Percentiles rank a stretch among this genome's conserved stretches.
These are phyloP conservation scores for Oplegnathus fasciatus DNA, from an alignment of 2,113 vertebrate species.

Conservation along the genomic window DNA sequence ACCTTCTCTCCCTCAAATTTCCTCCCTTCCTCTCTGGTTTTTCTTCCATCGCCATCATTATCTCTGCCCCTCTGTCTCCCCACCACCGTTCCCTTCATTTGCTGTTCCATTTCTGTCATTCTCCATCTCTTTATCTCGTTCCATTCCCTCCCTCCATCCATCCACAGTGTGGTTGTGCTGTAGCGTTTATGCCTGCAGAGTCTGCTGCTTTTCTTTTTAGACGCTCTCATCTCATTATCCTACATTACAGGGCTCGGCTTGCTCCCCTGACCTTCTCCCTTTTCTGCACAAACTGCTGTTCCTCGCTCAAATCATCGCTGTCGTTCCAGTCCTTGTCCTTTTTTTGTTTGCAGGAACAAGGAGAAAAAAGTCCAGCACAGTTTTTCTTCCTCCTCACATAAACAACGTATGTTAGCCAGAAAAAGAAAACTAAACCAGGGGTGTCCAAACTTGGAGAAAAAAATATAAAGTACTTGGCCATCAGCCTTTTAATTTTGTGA, in stretches of 20 bases:
- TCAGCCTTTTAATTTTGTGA: neutral
- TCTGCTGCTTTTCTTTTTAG: slow-evolving; percentile 31
- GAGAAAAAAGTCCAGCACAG: neutral
- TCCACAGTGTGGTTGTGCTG: slow-evolving; percentile 19
- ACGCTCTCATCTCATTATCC: slow-evolving; percentile 60
- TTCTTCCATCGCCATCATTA: slow-evolving; percentile 54
- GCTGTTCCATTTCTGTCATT: slow-evolving; percentile 35
- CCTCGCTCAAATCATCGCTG: neutral
- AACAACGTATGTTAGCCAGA: neutral
- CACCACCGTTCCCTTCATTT: slow-evolving; percentile 25
- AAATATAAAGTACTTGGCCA: neutral
- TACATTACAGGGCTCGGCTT: slow-evolving; percentile 41
- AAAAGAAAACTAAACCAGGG: neutral
- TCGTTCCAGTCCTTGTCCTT: neutral
- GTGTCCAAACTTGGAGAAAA: neutral
- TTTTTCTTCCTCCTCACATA: neutral
- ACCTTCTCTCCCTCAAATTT: neutral
- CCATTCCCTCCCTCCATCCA: neutral
- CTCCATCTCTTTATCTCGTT: slow-evolving; percentile 35
- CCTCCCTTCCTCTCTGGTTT: neutral
- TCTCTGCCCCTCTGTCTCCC: slow-evolving; percentile 24
- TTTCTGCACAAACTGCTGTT: slow-evolving; percentile 50
- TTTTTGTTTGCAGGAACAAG: neutral
- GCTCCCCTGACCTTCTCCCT: slow-evolving; percentile 48
- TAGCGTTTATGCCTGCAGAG: slow-evolving; percentile 35